Percentiles rank a stretch among this genome's conserved stretches.
Conservation (phyloP, 2,888 invertebrate species). For the Pegoplata infirma region DNA sequence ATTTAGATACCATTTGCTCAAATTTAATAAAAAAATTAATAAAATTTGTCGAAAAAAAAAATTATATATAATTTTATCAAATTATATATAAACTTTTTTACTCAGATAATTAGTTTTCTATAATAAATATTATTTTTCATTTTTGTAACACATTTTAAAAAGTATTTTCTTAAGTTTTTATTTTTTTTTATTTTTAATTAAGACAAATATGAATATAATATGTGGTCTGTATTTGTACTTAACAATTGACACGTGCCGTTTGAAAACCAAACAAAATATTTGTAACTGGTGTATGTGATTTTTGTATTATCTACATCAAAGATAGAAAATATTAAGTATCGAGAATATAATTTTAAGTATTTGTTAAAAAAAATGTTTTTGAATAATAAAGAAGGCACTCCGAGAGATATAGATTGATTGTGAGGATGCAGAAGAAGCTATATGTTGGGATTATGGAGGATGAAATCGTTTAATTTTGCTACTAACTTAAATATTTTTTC, state of each 20-base stretch:
- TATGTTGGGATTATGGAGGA: too few relatives aligned
- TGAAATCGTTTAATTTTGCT: too few relatives aligned
- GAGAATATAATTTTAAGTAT: conserved; percentile 14
- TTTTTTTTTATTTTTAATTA: not conserved
- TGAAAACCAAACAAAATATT: not conserved
- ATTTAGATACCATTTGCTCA: too few relatives aligned
- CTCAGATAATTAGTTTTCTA: not conserved
- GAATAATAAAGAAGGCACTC: too few relatives aligned
- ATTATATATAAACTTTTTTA: too few relatives aligned
- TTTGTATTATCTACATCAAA: not conserved
- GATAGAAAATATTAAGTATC: not conserved
- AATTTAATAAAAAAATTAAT: too few relatives aligned
- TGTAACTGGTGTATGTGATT: too few relatives aligned
- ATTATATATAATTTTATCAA: too few relatives aligned
- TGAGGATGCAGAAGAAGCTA: too few relatives aligned
- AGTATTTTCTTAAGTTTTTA: not conserved
- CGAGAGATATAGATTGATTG: too few relatives aligned
- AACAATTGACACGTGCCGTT: not conserved
- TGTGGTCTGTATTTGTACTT: too few relatives aligned
- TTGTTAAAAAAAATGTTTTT: conserved; percentile 12
- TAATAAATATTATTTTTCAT: not conserved
- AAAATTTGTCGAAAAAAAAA: too few relatives aligned
- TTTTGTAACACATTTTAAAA: not conserved
- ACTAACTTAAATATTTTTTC: not conserved
- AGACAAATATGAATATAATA: not conserved